Conservation (phyloP, 2,797 vertebrate species). For the Enteromius treurensis region DNA sequence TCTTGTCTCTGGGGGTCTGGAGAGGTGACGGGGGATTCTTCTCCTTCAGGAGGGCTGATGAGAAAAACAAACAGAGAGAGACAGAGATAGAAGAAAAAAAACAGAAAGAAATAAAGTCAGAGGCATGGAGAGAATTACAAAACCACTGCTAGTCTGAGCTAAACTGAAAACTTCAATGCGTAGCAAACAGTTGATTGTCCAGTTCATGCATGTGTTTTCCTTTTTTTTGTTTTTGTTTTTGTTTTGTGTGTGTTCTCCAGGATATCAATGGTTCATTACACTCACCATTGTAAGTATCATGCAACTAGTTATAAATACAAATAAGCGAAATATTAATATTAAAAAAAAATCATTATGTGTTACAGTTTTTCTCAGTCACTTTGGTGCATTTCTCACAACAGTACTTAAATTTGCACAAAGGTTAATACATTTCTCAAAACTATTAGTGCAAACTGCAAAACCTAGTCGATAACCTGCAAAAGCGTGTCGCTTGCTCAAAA, state of each 20-base stretch:
- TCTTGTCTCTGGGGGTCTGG: slow-evolving; percentile 95
- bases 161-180: not conserved
- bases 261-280: not conserved
- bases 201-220: not conserved
- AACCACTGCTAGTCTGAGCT: not conserved
- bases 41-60: slow-evolving; percentile 93
- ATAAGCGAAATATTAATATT: no score
- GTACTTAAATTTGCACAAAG: no score
- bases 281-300: not conserved
- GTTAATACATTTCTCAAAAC: no score
- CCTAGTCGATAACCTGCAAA: no score
- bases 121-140: slow-evolving; percentile 2
- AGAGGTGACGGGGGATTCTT: slow-evolving; percentile 86
- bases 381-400: no score
- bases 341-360: not conserved
- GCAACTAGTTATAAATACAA: not conserved
- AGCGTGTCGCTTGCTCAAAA: no score
- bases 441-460: no score
- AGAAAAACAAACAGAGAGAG: not conserved
- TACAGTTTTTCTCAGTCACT: not conserved
- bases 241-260: not conserved
- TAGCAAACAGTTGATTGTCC: no score
- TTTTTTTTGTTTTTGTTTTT: no score
- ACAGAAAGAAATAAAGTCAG: slow-evolving; percentile 8
- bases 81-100: not conserved